Base-by-base conservation (phyloP, 2,888 invertebrate species). In the Amphipyra berbera region DNA sequence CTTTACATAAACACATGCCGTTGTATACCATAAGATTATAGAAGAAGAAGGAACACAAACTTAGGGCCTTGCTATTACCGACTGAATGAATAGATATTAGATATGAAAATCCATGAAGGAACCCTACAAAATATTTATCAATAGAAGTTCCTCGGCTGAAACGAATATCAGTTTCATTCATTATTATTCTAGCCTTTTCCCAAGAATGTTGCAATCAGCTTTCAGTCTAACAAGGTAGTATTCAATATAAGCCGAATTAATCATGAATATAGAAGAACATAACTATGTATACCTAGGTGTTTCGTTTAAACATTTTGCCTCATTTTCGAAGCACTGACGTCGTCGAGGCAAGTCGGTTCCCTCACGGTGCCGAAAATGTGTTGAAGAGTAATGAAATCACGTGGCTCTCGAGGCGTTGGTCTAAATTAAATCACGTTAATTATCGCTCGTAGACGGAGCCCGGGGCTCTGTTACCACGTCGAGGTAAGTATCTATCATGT, bases 351-450 rank as follows among this genome's bases (percentile, higher is more conserved):
- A 21, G 13, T 48, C 14, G 33, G 21, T 33, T 60, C 56, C 56
- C 61, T 78, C 62, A 79, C 67, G 67, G 59, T 63, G 59, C 78
- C 82, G 80, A 82, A 90, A 89, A 88, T 86, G 88, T 88, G 89
- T 86, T 89, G 83, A 82, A 82, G 82, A 81, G 82, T 90, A 93
- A 93, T 90, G 86, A 79, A 91, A 92, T 93, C 90, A 90, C 84
- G 88, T 84, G 90, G 90, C 88, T 87, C 89, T 84, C 81, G 85
- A 76, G 81, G 85, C 82, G 82, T 81, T 85, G 85, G 85, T 85
- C 82, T 75, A 90, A 92, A 91, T 93, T 88, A 88, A 90, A 92
- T 92, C 89, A 87, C 81, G 81, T 83, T 89, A 92, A 91, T 91
- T 91, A 91, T 87, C 78, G 83, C 82, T 80, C 78, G 78, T 65